Conservation (phyloP, 2,888 invertebrate species). For the Cerceris rybyensis region DNA sequence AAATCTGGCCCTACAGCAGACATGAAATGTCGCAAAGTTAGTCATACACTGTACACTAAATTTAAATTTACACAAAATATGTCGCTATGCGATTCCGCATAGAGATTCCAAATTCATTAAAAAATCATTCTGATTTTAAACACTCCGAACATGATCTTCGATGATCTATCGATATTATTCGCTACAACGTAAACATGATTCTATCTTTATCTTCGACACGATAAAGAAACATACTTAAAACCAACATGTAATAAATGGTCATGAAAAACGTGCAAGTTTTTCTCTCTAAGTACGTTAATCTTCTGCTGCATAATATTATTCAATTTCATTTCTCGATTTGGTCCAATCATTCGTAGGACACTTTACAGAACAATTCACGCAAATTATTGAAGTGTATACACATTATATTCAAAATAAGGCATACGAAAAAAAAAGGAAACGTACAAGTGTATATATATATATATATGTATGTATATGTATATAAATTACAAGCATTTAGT, state of each 20-base stretch:
- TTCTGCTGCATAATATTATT: conserved; percentile 18
- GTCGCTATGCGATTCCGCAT: conserved; percentile 23
- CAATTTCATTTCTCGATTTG: conserved; percentile 32
- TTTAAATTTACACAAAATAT: conserved; percentile 61
- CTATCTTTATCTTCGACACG: conserved; percentile 13
- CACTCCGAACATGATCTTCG: conserved; percentile 1
- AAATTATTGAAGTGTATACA: conserved; percentile 5
- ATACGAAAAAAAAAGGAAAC: conserved; percentile 10
- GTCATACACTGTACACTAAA: conserved; percentile 75
- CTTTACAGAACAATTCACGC: conserved; percentile 3
- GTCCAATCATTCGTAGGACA: conserved; percentile 36
- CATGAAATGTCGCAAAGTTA: conserved; percentile 69
- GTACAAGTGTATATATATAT: background rate
- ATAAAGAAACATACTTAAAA: conserved; percentile 10
- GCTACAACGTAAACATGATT: conserved; percentile 11
- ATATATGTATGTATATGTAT: conserved; percentile 1
- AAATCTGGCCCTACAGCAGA: conserved; percentile 71
- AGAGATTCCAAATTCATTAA: conserved; percentile 23
- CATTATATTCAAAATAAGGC: conserved; percentile 11
- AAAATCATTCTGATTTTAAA: conserved; percentile 13
- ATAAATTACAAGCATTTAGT: conserved; percentile 63
- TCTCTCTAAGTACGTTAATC: conserved; percentile 37
- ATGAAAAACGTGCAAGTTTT: conserved; percentile 18
- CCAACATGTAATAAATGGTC: conserved; percentile 30
- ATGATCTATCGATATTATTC: conserved; percentile 7